phyloP scores from a whole-genome alignment of 2,797 vertebrate genomes.

The Menidia menidia region DNA sequence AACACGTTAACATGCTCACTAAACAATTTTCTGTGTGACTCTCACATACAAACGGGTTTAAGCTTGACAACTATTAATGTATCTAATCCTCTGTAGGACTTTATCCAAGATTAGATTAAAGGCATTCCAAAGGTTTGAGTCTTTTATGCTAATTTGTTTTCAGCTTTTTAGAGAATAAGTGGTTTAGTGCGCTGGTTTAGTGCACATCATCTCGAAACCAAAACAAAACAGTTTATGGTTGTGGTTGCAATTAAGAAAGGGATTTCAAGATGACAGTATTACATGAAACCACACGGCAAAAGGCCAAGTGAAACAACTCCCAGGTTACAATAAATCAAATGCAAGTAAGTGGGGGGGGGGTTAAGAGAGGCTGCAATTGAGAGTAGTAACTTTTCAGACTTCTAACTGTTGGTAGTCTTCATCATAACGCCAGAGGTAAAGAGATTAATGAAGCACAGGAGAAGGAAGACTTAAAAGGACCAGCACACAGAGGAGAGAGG shows the following conservation, averaged over 20 bases:
- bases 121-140: slow-evolving; percentile 16
- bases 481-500: slow-evolving; percentile 36
- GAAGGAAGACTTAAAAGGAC: slow-evolving; percentile 50
- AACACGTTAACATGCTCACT: slow-evolving; percentile 42
- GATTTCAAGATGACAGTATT: slow-evolving; percentile 9
- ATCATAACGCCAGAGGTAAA: slow-evolving; percentile 27
- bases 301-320: slow-evolving; percentile 15
- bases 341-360: slow-evolving; percentile 3
- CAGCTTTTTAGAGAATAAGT: not conserved
- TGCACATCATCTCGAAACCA: not conserved
- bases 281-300: slow-evolving; percentile 8
- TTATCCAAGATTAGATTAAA: slow-evolving; percentile 12
- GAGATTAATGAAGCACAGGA: slow-evolving; percentile 38
- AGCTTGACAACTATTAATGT: not conserved
- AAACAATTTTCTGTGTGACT: not conserved
- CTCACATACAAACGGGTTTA: not conserved
- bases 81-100: not conserved
- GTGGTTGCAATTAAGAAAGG: not conserved
- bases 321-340: not conserved
- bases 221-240: not conserved
- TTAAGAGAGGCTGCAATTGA: slow-evolving; percentile 18
- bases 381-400: slow-evolving; percentile 15
- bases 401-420: slow-evolving; percentile 47
- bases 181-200: slow-evolving; percentile 2
- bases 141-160: not conserved